These are phyloP conservation scores for Cynaeus angustus DNA, from an alignment of 2,888 invertebrate genomes.

Conservation along the genomic window DNA sequence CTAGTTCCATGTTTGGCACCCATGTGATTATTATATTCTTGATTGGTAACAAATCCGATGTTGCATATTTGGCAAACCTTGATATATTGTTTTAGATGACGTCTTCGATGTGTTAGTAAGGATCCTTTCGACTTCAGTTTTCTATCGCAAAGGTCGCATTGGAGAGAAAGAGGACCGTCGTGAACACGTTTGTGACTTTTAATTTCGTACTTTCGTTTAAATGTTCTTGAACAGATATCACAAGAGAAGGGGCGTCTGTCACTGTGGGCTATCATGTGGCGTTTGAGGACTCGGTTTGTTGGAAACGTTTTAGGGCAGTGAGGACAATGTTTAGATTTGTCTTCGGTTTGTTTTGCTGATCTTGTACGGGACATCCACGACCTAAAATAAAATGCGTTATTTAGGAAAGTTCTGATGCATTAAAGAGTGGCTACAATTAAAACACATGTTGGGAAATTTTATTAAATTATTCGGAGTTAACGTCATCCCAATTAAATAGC, in stretches of 20 bases:
- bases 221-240: slow-evolving; percentile 55
- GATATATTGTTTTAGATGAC: slow-evolving; percentile 74
- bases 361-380: background rate
- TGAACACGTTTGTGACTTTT: slow-evolving; percentile 54
- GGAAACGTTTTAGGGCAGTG: slow-evolving; percentile 9
- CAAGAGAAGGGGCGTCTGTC: slow-evolving; percentile 70
- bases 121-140: slow-evolving; percentile 68
- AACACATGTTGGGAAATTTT: no score
- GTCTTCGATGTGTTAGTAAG: slow-evolving; percentile 72
- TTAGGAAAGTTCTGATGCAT: no score
- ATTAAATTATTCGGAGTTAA: no score
- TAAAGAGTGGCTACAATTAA: no score
- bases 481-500: no score
- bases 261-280: slow-evolving; percentile 72
- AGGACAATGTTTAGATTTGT: background rate
- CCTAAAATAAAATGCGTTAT: background rate
- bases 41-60: slow-evolving; percentile 61
- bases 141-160: slow-evolving; percentile 75
- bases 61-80: slow-evolving; percentile 70
- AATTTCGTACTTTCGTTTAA: slow-evolving; percentile 56
- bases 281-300: slow-evolving; percentile 7
- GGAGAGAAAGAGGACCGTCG: slow-evolving; percentile 44
- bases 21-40: slow-evolving; percentile 62
- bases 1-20: slow-evolving; percentile 60
- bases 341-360: no score